phyloP scores from a whole-genome alignment of 2,797 vertebrate species.

The Danio jaintianensis region DNA sequence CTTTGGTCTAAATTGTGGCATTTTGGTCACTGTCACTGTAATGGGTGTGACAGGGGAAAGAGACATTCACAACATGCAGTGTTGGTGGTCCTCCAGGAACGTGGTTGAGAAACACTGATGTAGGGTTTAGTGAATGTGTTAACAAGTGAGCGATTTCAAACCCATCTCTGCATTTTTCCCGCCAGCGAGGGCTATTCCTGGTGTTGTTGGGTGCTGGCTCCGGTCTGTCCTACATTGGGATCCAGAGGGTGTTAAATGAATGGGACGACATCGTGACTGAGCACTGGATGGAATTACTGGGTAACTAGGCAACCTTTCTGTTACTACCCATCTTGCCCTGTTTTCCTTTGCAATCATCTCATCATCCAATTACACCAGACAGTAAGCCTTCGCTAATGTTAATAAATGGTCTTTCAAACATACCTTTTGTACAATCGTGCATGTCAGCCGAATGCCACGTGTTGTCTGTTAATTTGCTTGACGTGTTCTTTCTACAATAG shows the following conservation, averaged over 20 bases:
- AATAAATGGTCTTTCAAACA: conserved; percentile 20
- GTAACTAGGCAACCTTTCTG: conserved; percentile 72
- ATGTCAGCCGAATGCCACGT: not conserved
- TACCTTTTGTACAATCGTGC: conserved; percentile 14
- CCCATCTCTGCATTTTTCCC: not conserved
- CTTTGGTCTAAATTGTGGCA: too few species aligned
- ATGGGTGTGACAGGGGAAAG: too few species aligned
- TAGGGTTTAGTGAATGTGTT: too few species aligned
- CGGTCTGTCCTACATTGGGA: conserved; percentile 58
- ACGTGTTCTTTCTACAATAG: conserved; percentile 11
- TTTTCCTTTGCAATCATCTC: conserved; percentile 36
- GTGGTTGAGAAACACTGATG: too few species aligned
- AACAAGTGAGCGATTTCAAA: not conserved
- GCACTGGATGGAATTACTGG: conserved; percentile 76
- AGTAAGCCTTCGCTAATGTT: conserved; percentile 29
- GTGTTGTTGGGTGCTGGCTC: conserved; percentile 55
- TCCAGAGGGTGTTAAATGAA: conserved; percentile 58
- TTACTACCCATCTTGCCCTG: conserved; percentile 8
- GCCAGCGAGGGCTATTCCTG: conserved; percentile 60
- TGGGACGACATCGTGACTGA: conserved; percentile 54
- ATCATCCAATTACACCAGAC: conserved; percentile 32
- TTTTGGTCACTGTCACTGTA: too few species aligned
- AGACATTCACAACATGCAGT: too few species aligned
- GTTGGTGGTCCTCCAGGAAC: too few species aligned
- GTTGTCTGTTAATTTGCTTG: conserved; percentile 35